phyloP scores from a whole-genome alignment of 1,140 invertebrate species.

The Tetraneura akinire region DNA sequence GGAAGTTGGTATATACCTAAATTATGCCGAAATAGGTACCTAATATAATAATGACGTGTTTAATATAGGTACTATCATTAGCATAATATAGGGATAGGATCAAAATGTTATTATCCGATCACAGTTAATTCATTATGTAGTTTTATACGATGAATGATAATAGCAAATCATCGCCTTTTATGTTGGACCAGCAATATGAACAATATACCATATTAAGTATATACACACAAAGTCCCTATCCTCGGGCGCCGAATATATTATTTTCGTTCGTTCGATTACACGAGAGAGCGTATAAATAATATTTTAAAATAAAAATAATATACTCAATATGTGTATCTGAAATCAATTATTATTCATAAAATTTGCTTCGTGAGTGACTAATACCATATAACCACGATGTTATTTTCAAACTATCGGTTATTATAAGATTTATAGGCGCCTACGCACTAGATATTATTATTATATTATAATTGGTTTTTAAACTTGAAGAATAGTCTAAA shows the following conservation, averaged over 20 bases:
- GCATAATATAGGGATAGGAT: too few relatives aligned
- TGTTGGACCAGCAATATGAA: background rate
- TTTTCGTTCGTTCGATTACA: background rate
- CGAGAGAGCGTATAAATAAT: background rate
- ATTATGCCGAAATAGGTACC: background rate
- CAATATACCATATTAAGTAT: background rate
- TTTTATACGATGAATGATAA: slow-evolving; percentile 5
- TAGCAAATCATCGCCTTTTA: slow-evolving; percentile 20
- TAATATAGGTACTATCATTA: background rate
- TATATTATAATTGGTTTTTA: too few relatives aligned
- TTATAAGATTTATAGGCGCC: too few relatives aligned
- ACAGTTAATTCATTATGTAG: background rate
- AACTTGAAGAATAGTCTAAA: too few relatives aligned
- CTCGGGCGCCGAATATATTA: slow-evolving; percentile 17
- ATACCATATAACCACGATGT: too few relatives aligned
- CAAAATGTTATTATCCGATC: slow-evolving; percentile 38
- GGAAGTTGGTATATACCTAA: background rate
- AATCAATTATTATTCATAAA: background rate
- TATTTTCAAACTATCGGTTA: background rate
- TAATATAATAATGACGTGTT: background rate
- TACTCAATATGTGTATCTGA: background rate
- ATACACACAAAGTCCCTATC: background rate
- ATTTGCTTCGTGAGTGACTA: background rate
- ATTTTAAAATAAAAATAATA: background rate
- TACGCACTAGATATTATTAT: too few relatives aligned